Evolutionary conservation across 2,113 vertebrate species (phyloP), one percentile per base, ranked within the genome.

Genomic region (Sitta europaea): DNA sequence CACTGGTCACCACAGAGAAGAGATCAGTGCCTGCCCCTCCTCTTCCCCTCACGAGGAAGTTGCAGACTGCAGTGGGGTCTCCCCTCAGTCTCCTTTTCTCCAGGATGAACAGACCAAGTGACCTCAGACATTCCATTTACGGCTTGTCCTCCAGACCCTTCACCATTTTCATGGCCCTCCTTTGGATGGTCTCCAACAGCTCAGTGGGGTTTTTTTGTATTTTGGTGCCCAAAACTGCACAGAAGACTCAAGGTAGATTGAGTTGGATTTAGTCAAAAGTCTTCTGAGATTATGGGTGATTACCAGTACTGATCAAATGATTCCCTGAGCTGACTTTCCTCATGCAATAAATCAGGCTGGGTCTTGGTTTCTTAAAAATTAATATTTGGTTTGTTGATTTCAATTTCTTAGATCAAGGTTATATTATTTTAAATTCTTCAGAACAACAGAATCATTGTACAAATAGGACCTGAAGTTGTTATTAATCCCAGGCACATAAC

Each of bases 371-470:
- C 19, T 25, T 25, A 14, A 1, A 4, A 21, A 63, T 23, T 43
- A n/a, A 54, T 58, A 9, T 53, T 12, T 50, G 10, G 2, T 31
- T 53, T 4, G 1, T 65, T 53, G 10, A 24, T 72, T 76, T 16
- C 45, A 68, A 61, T 68, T 85, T 87, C 58, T 86, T n/a, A 50
- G 14, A 31, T 54, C 33, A 92, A 80, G 20, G 17, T 62, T 66
- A 14, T 38, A 31, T 42, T 78, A 68, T 79, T 90, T 87, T 45
- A 54, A 92, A 79, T 82, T 72, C 43, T 89, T 76, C 36, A 59
- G 42, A 84, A 74, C 40, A 87, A 67, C 18, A 76, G 12, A 47
- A 61, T 76, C 20, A 9, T 77, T 89, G 50, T 50, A 71, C 18
- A 92, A 89, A 85, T 35, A 76, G 47, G 57, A 81, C 11, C 5